A percentile compares a stretch with the other conserved stretches of the same genome.
These are phyloP conservation scores for Drosophila basisetae DNA, from an alignment of 2,888 invertebrate genomes.

Conservation along the genomic window DNA sequence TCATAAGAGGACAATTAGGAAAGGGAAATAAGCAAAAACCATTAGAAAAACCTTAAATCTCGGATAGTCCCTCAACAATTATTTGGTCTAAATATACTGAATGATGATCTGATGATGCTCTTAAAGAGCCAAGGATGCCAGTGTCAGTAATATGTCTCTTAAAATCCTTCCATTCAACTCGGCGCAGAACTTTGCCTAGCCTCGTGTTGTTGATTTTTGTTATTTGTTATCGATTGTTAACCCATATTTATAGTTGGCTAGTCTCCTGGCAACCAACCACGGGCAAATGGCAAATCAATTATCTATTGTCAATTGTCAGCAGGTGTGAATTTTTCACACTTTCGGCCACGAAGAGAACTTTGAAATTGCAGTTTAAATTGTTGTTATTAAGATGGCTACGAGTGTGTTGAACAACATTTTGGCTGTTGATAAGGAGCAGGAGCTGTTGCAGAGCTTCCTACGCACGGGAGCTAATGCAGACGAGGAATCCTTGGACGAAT, in stretches of 20 bases:
- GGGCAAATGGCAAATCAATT: constrained; percentile 57
- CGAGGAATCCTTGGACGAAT: constrained; percentile 85
- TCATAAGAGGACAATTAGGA: accelerated
- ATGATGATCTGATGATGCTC: not conserved
- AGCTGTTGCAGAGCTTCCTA: constrained; percentile 92
- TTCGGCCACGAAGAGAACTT: not conserved
- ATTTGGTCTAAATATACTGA: not conserved
- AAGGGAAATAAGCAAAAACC: too few relatives aligned
- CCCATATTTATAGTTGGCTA: constrained; percentile 44
- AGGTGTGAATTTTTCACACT: constrained; percentile 72
- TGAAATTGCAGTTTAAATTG: too few relatives aligned
- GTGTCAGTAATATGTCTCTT: not conserved
- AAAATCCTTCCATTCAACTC: not conserved
- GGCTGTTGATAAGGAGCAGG: constrained; percentile 90
- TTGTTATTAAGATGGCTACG: constrained; percentile 77
- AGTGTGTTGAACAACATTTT: constrained; percentile 87
- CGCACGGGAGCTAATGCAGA: constrained; percentile 89
- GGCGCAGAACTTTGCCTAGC: not conserved
- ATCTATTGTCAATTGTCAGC: constrained; percentile 54
- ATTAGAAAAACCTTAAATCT: not conserved
- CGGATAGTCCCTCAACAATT: not conserved
- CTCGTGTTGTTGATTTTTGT: constrained; percentile 24
- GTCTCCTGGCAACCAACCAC: constrained; percentile 72
- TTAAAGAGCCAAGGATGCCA: not conserved
- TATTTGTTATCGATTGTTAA: constrained; percentile 71